These are phyloP conservation scores for Hypomecis punctinalis DNA, from an alignment of 2,888 invertebrate genomes.

Conservation along the genomic window DNA sequence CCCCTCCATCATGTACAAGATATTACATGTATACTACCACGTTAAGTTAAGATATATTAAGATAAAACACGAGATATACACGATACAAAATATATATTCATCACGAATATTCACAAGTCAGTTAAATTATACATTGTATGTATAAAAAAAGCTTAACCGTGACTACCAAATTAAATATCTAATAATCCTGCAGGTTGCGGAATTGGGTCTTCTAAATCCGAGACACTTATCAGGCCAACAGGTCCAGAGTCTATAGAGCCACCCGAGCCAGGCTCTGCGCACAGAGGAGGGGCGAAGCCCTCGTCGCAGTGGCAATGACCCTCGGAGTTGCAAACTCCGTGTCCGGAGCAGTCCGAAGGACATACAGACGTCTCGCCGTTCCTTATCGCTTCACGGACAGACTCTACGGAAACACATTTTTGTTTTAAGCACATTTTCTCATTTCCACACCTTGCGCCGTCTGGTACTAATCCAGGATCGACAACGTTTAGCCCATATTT, in stretches of 20 bases:
- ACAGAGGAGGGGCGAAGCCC: slow-evolving; percentile 5
- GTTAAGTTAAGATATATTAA: too few relatives aligned
- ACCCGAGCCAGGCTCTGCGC: background rate
- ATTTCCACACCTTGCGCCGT: slow-evolving; percentile 10
- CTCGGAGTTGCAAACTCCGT: slow-evolving; percentile 12
- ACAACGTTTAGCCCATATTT: background rate
- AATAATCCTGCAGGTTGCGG: too few relatives aligned
- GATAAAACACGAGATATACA: too few relatives aligned
- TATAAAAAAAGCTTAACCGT: too few relatives aligned
- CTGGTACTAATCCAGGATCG: slow-evolving; percentile 5
- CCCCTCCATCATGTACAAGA: too few relatives aligned
- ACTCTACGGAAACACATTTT: background rate
- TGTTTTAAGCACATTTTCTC: slow-evolving; percentile 7
- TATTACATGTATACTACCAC: too few relatives aligned
- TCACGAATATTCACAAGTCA: too few relatives aligned
- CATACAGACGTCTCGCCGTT: background rate
- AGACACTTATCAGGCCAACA: background rate
- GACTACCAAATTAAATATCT: too few relatives aligned
- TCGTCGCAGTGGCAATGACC: slow-evolving; percentile 9
- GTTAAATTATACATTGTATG: too few relatives aligned
- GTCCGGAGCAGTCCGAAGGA: slow-evolving; percentile 8
- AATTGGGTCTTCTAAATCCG: background rate
- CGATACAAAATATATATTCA: too few relatives aligned
- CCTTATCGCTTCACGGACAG: background rate
- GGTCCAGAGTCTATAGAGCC: slow-evolving; percentile 6